A percentile compares a stretch with the other conserved stretches of the same genome.
Evolutionary conservation across 2,888 invertebrate species (phyloP).

Genomic region (Crioceris asparagi): DNA sequence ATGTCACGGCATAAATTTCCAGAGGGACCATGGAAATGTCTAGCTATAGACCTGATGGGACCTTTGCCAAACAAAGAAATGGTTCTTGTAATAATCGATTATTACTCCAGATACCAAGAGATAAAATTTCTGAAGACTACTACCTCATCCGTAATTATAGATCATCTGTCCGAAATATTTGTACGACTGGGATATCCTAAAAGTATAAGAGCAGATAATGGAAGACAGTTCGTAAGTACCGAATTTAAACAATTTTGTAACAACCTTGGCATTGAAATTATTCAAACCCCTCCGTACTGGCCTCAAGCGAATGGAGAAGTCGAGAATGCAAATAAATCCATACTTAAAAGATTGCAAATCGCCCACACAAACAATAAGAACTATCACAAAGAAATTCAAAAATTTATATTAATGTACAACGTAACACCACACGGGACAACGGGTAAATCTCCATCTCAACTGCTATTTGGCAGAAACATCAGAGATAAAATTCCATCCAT

Average conservation of each 20-base stretch:
- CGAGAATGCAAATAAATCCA: slow-evolving; percentile 14
- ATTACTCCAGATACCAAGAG: slow-evolving; percentile 24
- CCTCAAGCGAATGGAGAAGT: slow-evolving; percentile 16
- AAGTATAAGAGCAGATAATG: slow-evolving; percentile 19
- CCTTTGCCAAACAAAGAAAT: too few species aligned
- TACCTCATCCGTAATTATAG: too few species aligned
- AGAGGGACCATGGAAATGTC: slow-evolving; percentile 14
- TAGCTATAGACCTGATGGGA: slow-evolving; percentile 23
- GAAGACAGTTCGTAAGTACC: slow-evolving; percentile 16
- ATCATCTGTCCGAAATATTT: slow-evolving; percentile 17
- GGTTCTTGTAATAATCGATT: slow-evolving; percentile 25
- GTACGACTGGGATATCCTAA: slow-evolving; percentile 14
- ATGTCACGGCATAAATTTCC: slow-evolving; percentile 17
- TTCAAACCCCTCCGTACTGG: slow-evolving; percentile 14
- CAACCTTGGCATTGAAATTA: slow-evolving; percentile 14
- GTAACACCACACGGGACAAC: slow-evolving; percentile 22
- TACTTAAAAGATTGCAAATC: slow-evolving; percentile 13
- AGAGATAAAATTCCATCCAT: slow-evolving; percentile 17
- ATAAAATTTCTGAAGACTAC: slow-evolving; percentile 16
- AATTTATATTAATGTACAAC: slow-evolving; percentile 17
- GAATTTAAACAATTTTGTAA: slow-evolving; percentile 17
- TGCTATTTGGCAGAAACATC: slow-evolving; percentile 16
- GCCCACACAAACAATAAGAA: slow-evolving; percentile 8
- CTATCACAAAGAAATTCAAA: slow-evolving; percentile 15
- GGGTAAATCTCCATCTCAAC: slow-evolving; percentile 20